Evolutionary conservation across 1,140 invertebrate species (phyloP).

Genomic region (Melitaea cinxia): DNA sequence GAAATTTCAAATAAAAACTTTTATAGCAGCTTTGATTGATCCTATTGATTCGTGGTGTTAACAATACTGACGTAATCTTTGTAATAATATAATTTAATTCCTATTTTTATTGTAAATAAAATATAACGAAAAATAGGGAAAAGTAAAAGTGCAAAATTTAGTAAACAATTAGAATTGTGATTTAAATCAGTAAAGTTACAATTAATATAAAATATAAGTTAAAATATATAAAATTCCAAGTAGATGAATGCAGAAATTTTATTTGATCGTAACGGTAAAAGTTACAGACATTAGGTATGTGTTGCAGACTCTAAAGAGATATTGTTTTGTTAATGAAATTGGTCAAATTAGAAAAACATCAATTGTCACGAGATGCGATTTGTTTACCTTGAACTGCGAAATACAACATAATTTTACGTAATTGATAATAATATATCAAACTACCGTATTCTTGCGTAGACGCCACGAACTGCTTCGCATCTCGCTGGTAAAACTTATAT

Average conservation of each 20-base stretch:
- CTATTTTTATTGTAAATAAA: too few species aligned
- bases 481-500: conserved; percentile 72
- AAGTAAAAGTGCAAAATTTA: too few species aligned
- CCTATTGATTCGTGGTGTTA: too few species aligned
- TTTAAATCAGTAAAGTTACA: too few species aligned
- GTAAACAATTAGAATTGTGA: too few species aligned
- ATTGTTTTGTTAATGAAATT: conserved; percentile 24
- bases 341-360: conserved; percentile 42
- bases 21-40: too few species aligned
- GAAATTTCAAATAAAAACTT: too few species aligned
- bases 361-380: conserved; percentile 47
- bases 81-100: too few species aligned
- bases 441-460: conserved; percentile 75
- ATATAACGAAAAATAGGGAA: too few species aligned
- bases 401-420: conserved; percentile 73
- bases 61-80: too few species aligned
- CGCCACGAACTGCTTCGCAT: conserved; percentile 60
- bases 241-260: neutral
- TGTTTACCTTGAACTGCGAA: conserved; percentile 73
- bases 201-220: too few species aligned
- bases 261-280: neutral
- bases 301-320: neutral
- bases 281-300: neutral
- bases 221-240: too few species aligned
- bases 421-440: conserved; percentile 77